Evolutionary conservation across 2,888 invertebrate genomes (phyloP), one percentile per base, ranked within the genome.

Genomic region (Apeira syringaria): DNA sequence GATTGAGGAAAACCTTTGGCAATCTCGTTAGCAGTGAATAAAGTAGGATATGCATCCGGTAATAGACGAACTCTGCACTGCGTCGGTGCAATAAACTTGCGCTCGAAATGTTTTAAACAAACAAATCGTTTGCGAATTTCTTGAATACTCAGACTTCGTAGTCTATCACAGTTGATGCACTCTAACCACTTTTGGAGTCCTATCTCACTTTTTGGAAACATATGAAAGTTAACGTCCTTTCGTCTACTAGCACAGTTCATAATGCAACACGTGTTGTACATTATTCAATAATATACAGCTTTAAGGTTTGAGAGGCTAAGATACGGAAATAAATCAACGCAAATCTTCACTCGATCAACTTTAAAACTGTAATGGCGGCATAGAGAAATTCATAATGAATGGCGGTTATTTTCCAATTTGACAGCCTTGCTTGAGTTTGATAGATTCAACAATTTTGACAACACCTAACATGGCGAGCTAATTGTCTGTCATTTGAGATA

Each of bases 251-350:
- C 18, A 29, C 12, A 29, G 15, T 5, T 10, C 25, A 25, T 2
- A 24, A 10, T 40, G 47, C 46, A 18, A 7, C 26, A 27, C 11
- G 11, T 11, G 26, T 27, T 11, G 7, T 27, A 27, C 26, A 27
- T 9, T 4, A 24, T 37, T 45, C 18, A 12, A 6, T 2, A 4
- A 5, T 4, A 2, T 6, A 18, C 18, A 18, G 18, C 18, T 18
- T 18, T 6, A 6, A 5, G 18, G 6, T 5, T 18, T 18, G 24
- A 8, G 24, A 24, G 24, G 24, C n/a, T 24, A 8, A 24, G 24
- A 5, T 18, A 18, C 18, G 18, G 18, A 18, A 18, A 18, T 18
- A 18, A 18, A 18, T 18, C 18, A 18, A 18, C 24, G 9, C 24
- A 24, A 24, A 24, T 8, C 24, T 24, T 24, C 24, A 24, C 24